A percentile compares a stretch with the other conserved stretches of the same genome.
Evolutionary conservation across 92 coral and sea anemone species (phyloP).

Genomic region (Epizoanthus stellaris): DNA sequence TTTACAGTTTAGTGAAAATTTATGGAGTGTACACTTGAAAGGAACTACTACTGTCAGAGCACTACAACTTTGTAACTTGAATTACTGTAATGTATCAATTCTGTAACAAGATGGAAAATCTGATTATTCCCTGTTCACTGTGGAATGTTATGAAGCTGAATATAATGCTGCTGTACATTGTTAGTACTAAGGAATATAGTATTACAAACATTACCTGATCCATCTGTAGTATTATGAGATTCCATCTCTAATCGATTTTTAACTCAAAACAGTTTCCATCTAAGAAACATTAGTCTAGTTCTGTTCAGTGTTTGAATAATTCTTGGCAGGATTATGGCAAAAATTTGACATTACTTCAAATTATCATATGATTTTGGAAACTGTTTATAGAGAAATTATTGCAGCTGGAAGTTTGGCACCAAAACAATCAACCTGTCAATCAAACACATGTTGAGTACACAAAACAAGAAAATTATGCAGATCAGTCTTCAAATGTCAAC

Average conservation of each 20-base stretch:
- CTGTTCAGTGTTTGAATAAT: constrained; percentile 10
- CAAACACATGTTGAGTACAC: constrained; percentile 30
- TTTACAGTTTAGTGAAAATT: too few relatives aligned
- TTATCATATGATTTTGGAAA: constrained; percentile 31
- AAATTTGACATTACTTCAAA: constrained; percentile 22
- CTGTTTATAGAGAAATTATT: constrained; percentile 30
- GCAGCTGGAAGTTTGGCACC: constrained; percentile 19
- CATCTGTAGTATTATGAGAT: constrained; percentile 3
- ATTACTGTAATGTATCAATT: not conserved
- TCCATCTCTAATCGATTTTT: constrained; percentile 3
- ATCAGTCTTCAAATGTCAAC: constrained; percentile 25
- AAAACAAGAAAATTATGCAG: constrained; percentile 26
- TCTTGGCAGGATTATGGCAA: not conserved
- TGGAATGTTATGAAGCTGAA: not conserved
- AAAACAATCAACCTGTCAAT: constrained; percentile 32
- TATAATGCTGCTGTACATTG: too few relatives aligned
- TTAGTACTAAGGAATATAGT: too few relatives aligned
- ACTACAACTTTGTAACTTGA: not conserved
- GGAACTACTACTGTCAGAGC: too few relatives aligned
- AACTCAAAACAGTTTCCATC: constrained; percentile 4
- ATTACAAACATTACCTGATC: constrained; percentile 15
- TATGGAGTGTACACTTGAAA: too few relatives aligned
- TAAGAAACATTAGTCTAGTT: constrained; percentile 1
- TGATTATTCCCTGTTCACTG: not conserved
- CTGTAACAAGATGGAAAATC: not conserved